Evolutionary conservation across 2,888 invertebrate genomes (phyloP).

Genomic region (Phalera bucephala): DNA sequence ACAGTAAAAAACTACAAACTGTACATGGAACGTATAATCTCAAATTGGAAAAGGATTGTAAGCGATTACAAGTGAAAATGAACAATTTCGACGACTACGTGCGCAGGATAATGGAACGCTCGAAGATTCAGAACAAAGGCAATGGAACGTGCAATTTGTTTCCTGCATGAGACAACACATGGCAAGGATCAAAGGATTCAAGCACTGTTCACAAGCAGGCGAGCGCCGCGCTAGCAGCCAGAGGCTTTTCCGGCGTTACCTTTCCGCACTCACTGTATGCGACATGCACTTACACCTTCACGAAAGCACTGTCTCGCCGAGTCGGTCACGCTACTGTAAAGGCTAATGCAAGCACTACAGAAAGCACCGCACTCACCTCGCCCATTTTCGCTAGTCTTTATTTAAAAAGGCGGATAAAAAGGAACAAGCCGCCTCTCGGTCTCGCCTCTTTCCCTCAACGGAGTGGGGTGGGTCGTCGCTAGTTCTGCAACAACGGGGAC

Average conservation of each 20-base stretch:
- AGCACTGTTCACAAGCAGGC: slow-evolving; percentile 54
- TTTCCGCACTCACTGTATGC: slow-evolving; percentile 62
- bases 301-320: slow-evolving; percentile 62
- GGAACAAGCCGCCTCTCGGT: slow-evolving; percentile 76
- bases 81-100: slow-evolving; percentile 25
- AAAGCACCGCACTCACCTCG: slow-evolving; percentile 81
- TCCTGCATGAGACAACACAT: slow-evolving; percentile 37
- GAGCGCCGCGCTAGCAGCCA: slow-evolving; percentile 26
- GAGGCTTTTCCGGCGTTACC: slow-evolving; percentile 38
- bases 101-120: slow-evolving; percentile 28
- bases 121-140: slow-evolving; percentile 56
- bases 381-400: slow-evolving; percentile 81
- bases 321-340: slow-evolving; percentile 56
- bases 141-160: slow-evolving; percentile 50
- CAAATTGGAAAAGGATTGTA: neutral
- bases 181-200: slow-evolving; percentile 39
- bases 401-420: slow-evolving; percentile 74
- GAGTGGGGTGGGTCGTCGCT: slow-evolving; percentile 75
- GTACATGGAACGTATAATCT: slow-evolving; percentile 1
- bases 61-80: slow-evolving; percentile 15
- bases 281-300: slow-evolving; percentile 73
- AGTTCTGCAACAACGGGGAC: slow-evolving; percentile 81
- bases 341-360: slow-evolving; percentile 73
- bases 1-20: slow-evolving; percentile 9
- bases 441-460: slow-evolving; percentile 76